Evolutionary conservation across 2,797 vertebrate genomes (phyloP), one percentile per base, ranked within the genome.

Genomic region (Geotria australis): DNA sequence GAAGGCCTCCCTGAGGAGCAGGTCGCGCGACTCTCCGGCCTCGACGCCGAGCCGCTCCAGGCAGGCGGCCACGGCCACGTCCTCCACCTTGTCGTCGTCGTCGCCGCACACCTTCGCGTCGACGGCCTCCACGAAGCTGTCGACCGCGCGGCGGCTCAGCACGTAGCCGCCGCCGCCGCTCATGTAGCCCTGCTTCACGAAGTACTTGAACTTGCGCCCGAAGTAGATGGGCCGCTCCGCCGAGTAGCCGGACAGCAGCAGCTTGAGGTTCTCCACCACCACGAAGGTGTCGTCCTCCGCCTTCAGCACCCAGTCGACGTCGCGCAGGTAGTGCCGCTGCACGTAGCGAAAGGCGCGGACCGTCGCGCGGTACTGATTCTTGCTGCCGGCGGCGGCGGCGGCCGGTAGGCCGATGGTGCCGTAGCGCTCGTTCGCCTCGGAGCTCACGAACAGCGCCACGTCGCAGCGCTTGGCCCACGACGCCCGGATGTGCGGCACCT

Each of bases 231-330:
- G 57, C n/a, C 47, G 3, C n/a, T 55, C 14, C 6, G 57, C 48
- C 46, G n/a, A 24, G 57, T 58, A 56, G 45, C 49, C 60, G 6
- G 60, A 58, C 4, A 60, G 60, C 48, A 58, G 60, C 9, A 53
- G 46, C 14, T 51, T 7, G 12, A 56, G 46, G 14, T 56, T 62
- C 24, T 62, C 57, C 3, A 60, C 11, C 9, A 60, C 49, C 4
- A 60, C 47, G 38, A 60, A 62, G 38, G 59, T 62, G 57, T 62
- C 61, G 10, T 62, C 61, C 6, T 62, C 61, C 7, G 61, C 61
- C 59, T 62, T 62, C 13, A 62, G 57, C 49, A 62, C 59, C 61
- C 61, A 62, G 9, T 62, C 61, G 6, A 59, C 58, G 56, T 57
- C 15, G 8, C 58, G 10, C 11, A 58, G 49, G 57, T 60, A 13